These are phyloP conservation scores for Anableps anableps DNA, from an alignment of 2,797 vertebrate species.

Conservation along the genomic window DNA sequence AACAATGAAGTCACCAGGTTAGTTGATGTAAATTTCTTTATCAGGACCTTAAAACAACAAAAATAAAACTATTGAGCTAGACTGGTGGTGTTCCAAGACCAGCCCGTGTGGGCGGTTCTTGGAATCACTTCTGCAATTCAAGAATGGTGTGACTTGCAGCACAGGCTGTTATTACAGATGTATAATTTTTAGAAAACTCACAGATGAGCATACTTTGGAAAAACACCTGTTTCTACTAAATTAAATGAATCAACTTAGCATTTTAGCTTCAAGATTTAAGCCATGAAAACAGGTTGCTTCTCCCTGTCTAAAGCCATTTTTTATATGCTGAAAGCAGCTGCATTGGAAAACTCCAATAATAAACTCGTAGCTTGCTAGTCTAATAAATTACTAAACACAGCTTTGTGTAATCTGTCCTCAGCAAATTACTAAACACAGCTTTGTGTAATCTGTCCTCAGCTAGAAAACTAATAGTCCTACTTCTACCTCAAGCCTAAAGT, in stretches of 20 bases:
- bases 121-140: too few species aligned
- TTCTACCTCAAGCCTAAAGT: neutral
- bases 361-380: neutral
- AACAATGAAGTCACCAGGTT: too few species aligned
- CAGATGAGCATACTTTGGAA: too few species aligned
- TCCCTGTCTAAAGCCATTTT: neutral
- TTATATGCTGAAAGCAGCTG: neutral
- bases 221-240: neutral
- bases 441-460: neutral
- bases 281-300: neutral
- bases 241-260: neutral
- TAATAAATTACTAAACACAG: neutral
- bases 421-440: neutral
- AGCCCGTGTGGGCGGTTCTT: too few species aligned
- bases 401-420: neutral
- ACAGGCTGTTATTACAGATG: neutral
- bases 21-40: too few species aligned
- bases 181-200: neutral
- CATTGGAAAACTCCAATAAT: neutral
- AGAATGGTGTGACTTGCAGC: too few species aligned
- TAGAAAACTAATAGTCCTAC: neutral
- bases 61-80: too few species aligned
- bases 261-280: neutral
- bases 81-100: too few species aligned
- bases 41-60: too few species aligned